These are phyloP conservation scores for Macrotus californicus DNA, from an alignment of 2,113 vertebrate species.

Conservation along the genomic window DNA sequence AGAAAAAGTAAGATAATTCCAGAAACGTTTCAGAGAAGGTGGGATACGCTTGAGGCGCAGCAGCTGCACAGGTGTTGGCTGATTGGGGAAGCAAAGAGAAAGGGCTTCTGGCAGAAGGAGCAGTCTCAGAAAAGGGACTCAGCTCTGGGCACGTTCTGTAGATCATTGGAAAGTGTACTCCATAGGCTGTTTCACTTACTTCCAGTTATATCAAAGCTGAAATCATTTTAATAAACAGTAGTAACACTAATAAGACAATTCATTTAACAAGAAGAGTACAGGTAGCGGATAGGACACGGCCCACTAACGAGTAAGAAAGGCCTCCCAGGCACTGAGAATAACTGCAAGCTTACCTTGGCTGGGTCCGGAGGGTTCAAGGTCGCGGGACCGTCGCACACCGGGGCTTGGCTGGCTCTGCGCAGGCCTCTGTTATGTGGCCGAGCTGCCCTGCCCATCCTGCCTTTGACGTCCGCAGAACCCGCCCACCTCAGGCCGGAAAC, in stretches of 20 bases:
- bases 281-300: not conserved
- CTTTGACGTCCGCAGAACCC: not conserved
- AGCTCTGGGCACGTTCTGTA: not conserved
- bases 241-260: not conserved
- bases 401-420: not conserved
- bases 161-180: not conserved
- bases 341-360: not conserved
- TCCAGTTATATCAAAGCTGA: not conserved
- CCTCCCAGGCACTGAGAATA: not conserved
- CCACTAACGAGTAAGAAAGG: not conserved
- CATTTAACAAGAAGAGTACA: not conserved
- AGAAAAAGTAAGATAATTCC: too few species aligned
- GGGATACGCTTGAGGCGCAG: not conserved
- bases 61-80: too few species aligned
- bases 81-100: too few species aligned
- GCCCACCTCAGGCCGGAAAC: not conserved
- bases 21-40: not conserved
- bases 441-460: not conserved
- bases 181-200: not conserved
- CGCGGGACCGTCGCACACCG: accelerated
- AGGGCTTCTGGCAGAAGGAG: not conserved
- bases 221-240: not conserved
- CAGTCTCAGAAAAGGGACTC: not conserved
- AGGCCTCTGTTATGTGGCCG: accelerated
- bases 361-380: not conserved